A percentile compares a stretch with the other conserved stretches of the same genome.
These are phyloP conservation scores for Holothuria scabra DNA, from an alignment of 53 echinoderm and acorn worm species.

Conservation along the genomic window DNA sequence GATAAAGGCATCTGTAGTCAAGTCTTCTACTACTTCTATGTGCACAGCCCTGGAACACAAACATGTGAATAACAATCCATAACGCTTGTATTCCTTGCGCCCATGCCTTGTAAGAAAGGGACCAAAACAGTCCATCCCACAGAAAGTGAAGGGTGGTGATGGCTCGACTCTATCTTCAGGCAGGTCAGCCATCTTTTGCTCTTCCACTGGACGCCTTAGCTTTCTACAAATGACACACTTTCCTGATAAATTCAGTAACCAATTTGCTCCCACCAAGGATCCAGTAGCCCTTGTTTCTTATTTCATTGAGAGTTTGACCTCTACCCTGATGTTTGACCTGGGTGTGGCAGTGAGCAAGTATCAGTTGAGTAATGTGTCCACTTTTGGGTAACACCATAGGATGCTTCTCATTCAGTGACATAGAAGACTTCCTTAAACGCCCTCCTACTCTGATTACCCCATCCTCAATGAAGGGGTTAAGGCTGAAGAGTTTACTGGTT, in stretches of 20 bases:
- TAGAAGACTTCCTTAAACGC: constrained; percentile 43
- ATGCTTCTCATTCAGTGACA: constrained; percentile 51
- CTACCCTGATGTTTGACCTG: constrained; percentile 63
- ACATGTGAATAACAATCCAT: constrained; percentile 67
- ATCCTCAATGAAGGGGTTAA: no score
- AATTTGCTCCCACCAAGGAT: constrained; percentile 52
- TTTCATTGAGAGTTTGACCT: constrained; percentile 57
- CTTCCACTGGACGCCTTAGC: no score
- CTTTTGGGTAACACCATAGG: constrained; percentile 60
- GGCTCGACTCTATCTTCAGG: no score
- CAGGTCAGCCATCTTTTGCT: no score
- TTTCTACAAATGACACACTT: no score
- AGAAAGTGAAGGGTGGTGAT: constrained; percentile 67
- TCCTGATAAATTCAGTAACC: no score
- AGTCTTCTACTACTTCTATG: no score
- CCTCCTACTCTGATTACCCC: constrained; percentile 70
- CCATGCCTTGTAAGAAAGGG: constrained; percentile 61
- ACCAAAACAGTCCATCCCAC: constrained; percentile 69
- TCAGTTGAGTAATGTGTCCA: no score
- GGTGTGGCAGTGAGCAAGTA: constrained; percentile 56
- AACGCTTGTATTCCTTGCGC: constrained; percentile 62
- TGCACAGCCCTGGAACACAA: no score
- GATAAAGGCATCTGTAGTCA: constrained; percentile 32
- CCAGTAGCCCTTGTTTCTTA: constrained; percentile 68
- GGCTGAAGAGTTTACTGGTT: constrained; percentile 29